phyloP scores from a whole-genome alignment of 2,113 vertebrate genomes.

The Salminus brasiliensis region DNA sequence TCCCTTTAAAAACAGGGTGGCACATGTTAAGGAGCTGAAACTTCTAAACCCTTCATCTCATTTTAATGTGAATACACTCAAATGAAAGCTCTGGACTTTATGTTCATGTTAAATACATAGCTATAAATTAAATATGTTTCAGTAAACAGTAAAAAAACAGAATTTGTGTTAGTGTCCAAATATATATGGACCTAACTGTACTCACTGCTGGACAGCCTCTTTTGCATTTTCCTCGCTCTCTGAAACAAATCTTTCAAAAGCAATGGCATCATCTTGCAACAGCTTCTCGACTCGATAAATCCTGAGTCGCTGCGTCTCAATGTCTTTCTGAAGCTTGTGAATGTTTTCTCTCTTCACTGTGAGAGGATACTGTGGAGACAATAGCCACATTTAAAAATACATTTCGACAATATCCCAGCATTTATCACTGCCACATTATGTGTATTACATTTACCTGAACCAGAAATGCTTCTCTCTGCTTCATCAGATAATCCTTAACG shows the following conservation, averaged over 20 bases:
- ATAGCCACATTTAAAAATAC: not conserved
- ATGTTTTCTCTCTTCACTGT: conserved; percentile 65
- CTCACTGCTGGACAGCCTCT: conserved; percentile 70
- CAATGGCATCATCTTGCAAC: conserved; percentile 60
- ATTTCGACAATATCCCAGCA: not conserved
- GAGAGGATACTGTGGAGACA: conserved; percentile 62
- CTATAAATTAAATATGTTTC: no score
- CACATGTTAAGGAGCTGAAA: no score
- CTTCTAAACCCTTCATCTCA: no score
- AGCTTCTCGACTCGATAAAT: conserved; percentile 60
- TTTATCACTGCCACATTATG: not conserved
- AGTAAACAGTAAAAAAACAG: no score
- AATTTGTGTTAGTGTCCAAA: no score
- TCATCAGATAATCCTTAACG: conserved; percentile 64
- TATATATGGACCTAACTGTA: no score
- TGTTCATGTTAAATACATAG: no score
- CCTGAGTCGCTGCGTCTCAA: conserved; percentile 50
- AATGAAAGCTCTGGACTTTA: no score
- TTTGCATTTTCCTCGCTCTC: conserved; percentile 67
- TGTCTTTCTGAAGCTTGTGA: conserved; percentile 53
- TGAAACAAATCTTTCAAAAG: conserved; percentile 71
- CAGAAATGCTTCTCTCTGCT: conserved; percentile 68
- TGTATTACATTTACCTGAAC: conserved; percentile 66
- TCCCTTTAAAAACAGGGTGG: no score
- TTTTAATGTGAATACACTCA: no score